Base-by-base conservation (phyloP, 92 coral and sea anemone species). In the Bergia puertoricense region DNA sequence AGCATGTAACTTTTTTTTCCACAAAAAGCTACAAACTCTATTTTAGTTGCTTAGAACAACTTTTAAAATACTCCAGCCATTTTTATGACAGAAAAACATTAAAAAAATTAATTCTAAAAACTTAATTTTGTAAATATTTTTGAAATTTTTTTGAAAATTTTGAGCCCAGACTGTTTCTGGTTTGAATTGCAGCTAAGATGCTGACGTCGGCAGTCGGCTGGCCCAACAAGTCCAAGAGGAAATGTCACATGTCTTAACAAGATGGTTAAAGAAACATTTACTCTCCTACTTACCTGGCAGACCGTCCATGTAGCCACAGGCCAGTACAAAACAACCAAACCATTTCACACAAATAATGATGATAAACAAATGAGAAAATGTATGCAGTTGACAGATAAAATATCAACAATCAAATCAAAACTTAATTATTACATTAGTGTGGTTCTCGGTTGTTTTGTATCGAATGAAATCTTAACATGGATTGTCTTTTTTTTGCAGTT, bases 211-310 rank as follows among this genome's bases (percentile, higher is more conserved):
- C 50, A 62, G 65, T 46, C 23, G 79, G 87, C 87, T 71, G 66
- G 87, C 87, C 87, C 87, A 84, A 6, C 20, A 50, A 62, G 41
- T 84, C 94, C 89, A 93, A 93, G 98, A 95, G 98, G 98, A 93
- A 95, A 88, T 95, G 98, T 95, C 98, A 95, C 98, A 95, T 95
- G 79, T 68, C 48, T 86, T 30, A 30, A 30, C 30, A 30, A 30
- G 30, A 30, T 30, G 30, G 30, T 30, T 30, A 30, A 73, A 14
- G 11, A 30, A 68, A 22, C 41, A 88, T 68, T 88, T 39, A 83
- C 85, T 39, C 38, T 89, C 66, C 41, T 74, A 90, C 94, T 86
- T 92, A 90, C 94, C 92, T 77, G 66, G 15, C 44, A 74, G 78
- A 85, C 80, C 82, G 89, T 78, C 82, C 91, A 85, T 38, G 80